These are phyloP conservation scores for Anguilla anguilla DNA, from an alignment of 2,797 vertebrate genomes.

Conservation along the genomic window DNA sequence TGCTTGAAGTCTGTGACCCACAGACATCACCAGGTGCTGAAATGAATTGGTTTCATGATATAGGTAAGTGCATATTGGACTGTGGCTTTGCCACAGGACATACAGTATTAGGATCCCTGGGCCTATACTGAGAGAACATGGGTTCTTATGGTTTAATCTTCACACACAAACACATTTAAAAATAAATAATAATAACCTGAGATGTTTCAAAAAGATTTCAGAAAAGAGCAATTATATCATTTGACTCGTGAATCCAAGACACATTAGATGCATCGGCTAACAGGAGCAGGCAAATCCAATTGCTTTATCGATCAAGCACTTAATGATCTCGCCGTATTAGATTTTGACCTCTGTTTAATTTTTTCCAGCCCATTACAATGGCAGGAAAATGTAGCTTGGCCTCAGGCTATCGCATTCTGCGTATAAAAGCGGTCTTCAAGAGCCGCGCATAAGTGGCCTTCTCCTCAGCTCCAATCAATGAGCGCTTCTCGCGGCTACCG, in stretches of 20 bases:
- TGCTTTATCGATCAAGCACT: conserved; percentile 69
- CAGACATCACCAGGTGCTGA: too few relatives aligned
- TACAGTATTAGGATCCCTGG: too few relatives aligned
- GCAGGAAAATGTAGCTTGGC: conserved; percentile 60
- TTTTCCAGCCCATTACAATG: conserved; percentile 63
- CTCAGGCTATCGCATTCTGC: conserved; percentile 49
- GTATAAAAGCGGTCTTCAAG: conserved; percentile 24
- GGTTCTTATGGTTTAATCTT: not conserved
- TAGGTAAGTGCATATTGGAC: too few relatives aligned
- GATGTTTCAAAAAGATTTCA: not conserved
- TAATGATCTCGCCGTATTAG: conserved; percentile 67
- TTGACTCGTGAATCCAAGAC: not conserved
- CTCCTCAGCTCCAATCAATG: conserved; percentile 11
- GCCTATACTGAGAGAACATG: too few relatives aligned
- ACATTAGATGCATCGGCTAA: conserved; percentile 69
- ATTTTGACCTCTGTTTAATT: conserved; percentile 72
- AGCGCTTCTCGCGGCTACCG: not conserved
- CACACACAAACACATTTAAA: not conserved
- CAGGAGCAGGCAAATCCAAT: conserved; percentile 70
- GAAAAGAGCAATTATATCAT: not conserved
- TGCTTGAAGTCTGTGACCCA: too few relatives aligned
- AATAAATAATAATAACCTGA: not conserved
- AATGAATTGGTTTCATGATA: too few relatives aligned
- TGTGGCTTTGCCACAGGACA: too few relatives aligned
- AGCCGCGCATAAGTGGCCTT: conserved; percentile 18